Evolutionary conservation across 2,113 vertebrate species (phyloP), one percentile per base, ranked within the genome.

Genomic region (Callorhinus ursinus): DNA sequence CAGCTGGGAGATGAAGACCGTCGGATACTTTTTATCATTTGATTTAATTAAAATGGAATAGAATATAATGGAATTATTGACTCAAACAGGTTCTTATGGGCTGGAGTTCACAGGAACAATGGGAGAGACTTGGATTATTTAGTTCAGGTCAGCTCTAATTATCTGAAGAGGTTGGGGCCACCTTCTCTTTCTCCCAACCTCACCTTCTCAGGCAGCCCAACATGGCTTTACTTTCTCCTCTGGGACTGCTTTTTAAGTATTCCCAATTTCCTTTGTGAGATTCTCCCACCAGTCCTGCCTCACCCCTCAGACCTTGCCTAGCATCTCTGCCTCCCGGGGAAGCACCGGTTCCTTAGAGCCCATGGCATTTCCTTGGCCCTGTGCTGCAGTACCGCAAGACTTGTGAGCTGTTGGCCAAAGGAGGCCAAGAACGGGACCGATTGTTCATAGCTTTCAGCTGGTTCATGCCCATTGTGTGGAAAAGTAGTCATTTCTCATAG

Each of bases 401-500:
- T 5, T 16, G 8, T 15, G 15, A 15, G n/a, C 13, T 33, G 36
- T 2, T 19, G 2, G 1, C 26, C 36, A 8, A 15, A 33, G 5
- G 11, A 11, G 51, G 3, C 8, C 0, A 1, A 18, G 33, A 10
- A 14, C 2, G 0, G 28, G 18, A 39, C 21, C 22, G 2, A 26
- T 77, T 42, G 59, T 28, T n/a, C 33, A 8, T 2, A 39, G 36
- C 13, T 76, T 65, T 46, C 19, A 51, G 57, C 13, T 39, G 6
- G 2, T 36, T 51, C 19, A 6, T 4, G 36, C 36, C 57, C 7
- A 0, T 2, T 24, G 46, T 28, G 36, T 26, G 31, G 53, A 13
- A 86, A 55, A n/a, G 24, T 31, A 36, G 57, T 46, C 39, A 1
- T 8, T 53, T 6, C 42, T 82, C 59, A 1, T 9, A 2, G 15